Conservation (phyloP, 2,888 invertebrate genomes). For the Eulithis prunata region DNA sequence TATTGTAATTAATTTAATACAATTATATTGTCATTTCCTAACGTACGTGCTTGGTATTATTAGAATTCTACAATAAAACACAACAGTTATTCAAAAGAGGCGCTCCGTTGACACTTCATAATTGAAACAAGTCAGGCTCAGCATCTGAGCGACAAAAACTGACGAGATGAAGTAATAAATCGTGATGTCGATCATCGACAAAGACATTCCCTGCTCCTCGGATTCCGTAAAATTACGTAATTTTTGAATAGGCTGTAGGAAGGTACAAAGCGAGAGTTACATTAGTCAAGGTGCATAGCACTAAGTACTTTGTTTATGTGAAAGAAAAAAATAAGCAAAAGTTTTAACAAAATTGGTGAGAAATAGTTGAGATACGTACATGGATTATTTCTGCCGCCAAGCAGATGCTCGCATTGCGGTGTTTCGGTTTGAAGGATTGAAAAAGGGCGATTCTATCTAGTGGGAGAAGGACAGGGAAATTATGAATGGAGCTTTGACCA, state of each 20-base stretch:
- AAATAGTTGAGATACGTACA: too few species aligned
- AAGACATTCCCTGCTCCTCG: slow-evolving; percentile 32
- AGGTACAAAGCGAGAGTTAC: slow-evolving; percentile 26
- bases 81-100: neutral
- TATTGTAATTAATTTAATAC: neutral
- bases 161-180: slow-evolving; percentile 39
- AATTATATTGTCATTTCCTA: neutral
- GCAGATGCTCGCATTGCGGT: too few species aligned
- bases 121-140: slow-evolving; percentile 17
- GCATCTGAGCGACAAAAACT: slow-evolving; percentile 23
- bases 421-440: too few species aligned
- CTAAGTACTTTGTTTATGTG: too few species aligned
- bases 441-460: too few species aligned
- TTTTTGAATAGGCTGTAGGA: slow-evolving; percentile 47
- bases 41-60: neutral
- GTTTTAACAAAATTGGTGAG: too few species aligned
- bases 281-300: neutral
- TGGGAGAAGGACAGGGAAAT: too few species aligned
- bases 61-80: neutral
- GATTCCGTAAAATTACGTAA: slow-evolving; percentile 53
- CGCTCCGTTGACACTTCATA: slow-evolving; percentile 9
- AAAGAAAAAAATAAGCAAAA: too few species aligned
- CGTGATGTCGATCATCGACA: slow-evolving; percentile 39
- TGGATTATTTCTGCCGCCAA: too few species aligned
- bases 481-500: too few species aligned